Evolutionary conservation across 2,797 vertebrate species (phyloP), one percentile per base, ranked within the genome.

Genomic region (Anisognathus igniventris): DNA sequence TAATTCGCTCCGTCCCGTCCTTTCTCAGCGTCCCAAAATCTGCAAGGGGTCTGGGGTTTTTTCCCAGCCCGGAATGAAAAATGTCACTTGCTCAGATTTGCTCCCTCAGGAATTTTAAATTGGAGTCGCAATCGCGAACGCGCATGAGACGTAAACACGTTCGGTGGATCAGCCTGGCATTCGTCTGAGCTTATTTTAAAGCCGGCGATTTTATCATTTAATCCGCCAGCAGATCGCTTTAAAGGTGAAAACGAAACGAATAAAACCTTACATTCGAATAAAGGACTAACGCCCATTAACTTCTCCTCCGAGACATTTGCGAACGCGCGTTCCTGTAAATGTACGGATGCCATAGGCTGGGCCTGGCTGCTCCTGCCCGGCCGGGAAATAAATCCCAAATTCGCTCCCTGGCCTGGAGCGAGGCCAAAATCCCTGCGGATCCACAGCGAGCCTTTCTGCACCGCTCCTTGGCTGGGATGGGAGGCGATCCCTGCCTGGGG

Each of bases 201-300:
- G 88, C 90, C 86, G 20, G 35, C 6, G 66, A 88, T 90, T 95
- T 95, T 96, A 84, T 87, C 86, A 35, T 95, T 87, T 95, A 92
- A 96, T 94, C 90, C 93, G 14, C 66, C 86, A 4, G 40, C 73
- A 67, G 92, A 87, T 92, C 84, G 9, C 33, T 73, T 94, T 72
- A 81, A 95, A 95, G 77, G 78, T 94, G 88, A 83, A 85, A 94
- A 79, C 50, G 53, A 85, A 95, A 94, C 31, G 67, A 94, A 87
- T 31, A 50, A 89, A 94, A 82, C 37, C 51, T 86, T 4, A 1
- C 22, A 0, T 82, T 88, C 7, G 11, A 74, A 61, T 19, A 30
- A 39, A 70, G 51, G 47, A 51, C 74, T 56, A 23, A 39, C 5
- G 14, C 40, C 44, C 67, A 22, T 90, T 61, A 85, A 79, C 44